These are phyloP conservation scores for Eublepharis macularius DNA, from an alignment of 2,113 vertebrate species.

Conservation along the genomic window DNA sequence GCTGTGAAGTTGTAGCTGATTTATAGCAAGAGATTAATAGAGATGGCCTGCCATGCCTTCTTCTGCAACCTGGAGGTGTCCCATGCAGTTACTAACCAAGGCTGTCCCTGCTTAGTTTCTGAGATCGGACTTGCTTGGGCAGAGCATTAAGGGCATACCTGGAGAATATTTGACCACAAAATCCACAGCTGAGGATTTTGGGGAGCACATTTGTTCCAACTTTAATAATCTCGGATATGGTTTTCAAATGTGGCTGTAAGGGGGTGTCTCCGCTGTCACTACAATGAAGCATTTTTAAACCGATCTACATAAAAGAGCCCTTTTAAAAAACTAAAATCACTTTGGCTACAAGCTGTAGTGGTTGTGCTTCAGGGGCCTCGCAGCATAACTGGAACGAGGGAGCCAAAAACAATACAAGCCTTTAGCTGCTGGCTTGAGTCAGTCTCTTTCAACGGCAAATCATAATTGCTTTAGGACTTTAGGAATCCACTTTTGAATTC, in stretches of 20 bases:
- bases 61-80: too few relatives aligned
- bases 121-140: too few relatives aligned
- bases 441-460: slow-evolving; percentile 67
- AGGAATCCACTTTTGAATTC: slow-evolving; percentile 83
- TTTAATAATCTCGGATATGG: slow-evolving; percentile 3
- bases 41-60: too few relatives aligned
- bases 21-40: too few relatives aligned
- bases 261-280: slow-evolving; percentile 12
- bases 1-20: too few relatives aligned
- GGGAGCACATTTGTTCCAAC: not conserved
- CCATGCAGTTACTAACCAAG: too few relatives aligned
- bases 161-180: not conserved
- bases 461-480: slow-evolving; percentile 86
- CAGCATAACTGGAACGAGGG: slow-evolving; percentile 43
- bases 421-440: slow-evolving; percentile 72
- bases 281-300: slow-evolving; percentile 32
- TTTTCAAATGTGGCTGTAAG: not conserved
- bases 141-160: not conserved
- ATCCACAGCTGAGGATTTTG: not conserved
- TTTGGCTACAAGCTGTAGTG: slow-evolving; percentile 57
- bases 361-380: slow-evolving; percentile 59
- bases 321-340: slow-evolving; percentile 61
- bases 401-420: slow-evolving; percentile 74
- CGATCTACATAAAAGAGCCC: slow-evolving; percentile 46
- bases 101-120: too few relatives aligned